Conservation (phyloP, 2,113 vertebrate species). For the Centropus unirufus region DNA sequence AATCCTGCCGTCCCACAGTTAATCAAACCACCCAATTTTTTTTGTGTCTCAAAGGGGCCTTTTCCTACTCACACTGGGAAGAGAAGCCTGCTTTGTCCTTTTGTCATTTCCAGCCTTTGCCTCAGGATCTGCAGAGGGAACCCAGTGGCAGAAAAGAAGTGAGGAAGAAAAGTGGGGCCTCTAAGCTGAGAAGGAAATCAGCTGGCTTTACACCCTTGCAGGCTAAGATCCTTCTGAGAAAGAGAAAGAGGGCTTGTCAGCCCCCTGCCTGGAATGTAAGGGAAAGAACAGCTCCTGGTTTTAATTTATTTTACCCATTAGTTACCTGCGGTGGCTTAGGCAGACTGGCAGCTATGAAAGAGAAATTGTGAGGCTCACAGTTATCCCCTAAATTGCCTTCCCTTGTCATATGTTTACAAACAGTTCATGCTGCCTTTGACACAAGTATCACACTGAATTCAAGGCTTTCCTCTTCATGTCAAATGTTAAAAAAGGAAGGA, state of each 20-base stretch:
- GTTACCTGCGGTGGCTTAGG: neutral
- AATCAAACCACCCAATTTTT: neutral
- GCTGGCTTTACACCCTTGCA: neutral
- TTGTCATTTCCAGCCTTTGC: neutral
- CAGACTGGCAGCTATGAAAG: neutral
- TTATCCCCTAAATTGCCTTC: neutral
- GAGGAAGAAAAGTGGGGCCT: neutral
- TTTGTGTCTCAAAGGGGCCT: neutral
- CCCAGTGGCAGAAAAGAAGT: neutral
- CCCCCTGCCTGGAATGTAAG: neutral
- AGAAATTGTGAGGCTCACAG: neutral
- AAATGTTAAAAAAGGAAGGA: constrained; percentile 6
- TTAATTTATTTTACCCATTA: constrained; percentile 8
- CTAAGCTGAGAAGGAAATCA: neutral
- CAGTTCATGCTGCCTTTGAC: neutral
- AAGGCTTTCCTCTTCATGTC: neutral
- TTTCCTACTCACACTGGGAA: neutral
- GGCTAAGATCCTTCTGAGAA: neutral
- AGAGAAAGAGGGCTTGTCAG: neutral
- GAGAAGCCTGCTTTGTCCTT: neutral
- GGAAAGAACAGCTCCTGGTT: neutral
- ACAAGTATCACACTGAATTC: neutral
- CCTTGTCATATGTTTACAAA: constrained; percentile 26
- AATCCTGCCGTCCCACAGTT: neutral
- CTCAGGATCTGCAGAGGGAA: neutral